These are phyloP conservation scores for Stegodyphus mimosarum DNA, from an alignment of 1,140 invertebrate species.

Conservation along the genomic window DNA sequence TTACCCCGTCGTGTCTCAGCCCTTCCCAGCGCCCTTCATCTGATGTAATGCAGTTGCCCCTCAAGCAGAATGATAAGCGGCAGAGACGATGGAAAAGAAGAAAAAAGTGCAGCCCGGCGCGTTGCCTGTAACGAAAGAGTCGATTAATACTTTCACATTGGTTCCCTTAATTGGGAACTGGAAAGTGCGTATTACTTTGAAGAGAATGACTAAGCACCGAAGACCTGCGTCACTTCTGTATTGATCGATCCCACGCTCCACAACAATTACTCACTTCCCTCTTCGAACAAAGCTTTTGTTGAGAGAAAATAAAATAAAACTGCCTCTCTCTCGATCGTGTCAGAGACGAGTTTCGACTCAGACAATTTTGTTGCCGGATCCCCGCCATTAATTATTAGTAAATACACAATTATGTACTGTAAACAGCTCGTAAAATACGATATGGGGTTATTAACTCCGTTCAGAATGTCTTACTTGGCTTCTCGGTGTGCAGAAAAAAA, in stretches of 20 bases:
- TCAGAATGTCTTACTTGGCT: no score
- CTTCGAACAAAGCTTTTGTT: constrained; percentile 36
- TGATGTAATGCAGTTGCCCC: constrained; percentile 13
- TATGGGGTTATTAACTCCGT: neutral
- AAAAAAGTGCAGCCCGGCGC: neutral
- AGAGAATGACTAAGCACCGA: constrained; percentile 49
- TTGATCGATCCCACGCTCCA: constrained; percentile 16
- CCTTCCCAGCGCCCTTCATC: neutral
- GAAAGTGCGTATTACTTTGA: constrained; percentile 50
- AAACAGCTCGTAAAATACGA: constrained; percentile 23
- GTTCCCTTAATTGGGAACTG: constrained; percentile 32
- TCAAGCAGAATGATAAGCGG: constrained; percentile 18
- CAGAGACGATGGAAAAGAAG: neutral
- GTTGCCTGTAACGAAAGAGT: constrained; percentile 7
- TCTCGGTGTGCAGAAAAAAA: no score
- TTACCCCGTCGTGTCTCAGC: no score
- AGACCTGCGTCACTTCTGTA: constrained; percentile 10
- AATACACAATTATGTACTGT: constrained; percentile 12
- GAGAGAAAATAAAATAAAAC: constrained; percentile 32
- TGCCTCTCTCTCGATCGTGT: neutral
- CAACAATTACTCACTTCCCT: constrained; percentile 41
- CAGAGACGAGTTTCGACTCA: neutral
- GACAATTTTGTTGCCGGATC: neutral
- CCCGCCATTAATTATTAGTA: constrained; percentile 34
- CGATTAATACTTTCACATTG: constrained; percentile 44